These are phyloP conservation scores for Marasmarcha lunaedactyla DNA, from an alignment of 2,888 invertebrate species.

Conservation along the genomic window DNA sequence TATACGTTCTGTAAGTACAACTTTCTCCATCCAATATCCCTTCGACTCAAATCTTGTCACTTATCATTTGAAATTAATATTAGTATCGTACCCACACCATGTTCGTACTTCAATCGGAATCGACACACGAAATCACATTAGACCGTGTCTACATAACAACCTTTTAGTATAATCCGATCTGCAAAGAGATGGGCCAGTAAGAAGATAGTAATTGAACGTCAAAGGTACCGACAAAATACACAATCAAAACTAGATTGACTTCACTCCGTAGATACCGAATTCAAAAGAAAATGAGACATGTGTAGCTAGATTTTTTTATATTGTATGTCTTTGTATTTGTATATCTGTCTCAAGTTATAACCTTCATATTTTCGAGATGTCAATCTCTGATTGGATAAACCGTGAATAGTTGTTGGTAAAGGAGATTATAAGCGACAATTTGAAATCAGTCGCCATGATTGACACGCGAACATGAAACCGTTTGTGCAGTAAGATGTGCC, in stretches of 20 bases:
- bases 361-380: constrained; percentile 5
- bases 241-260: background rate
- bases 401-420: constrained; percentile 13
- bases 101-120: background rate
- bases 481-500: constrained; percentile 6
- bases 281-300: too few species aligned
- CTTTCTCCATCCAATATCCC: too few species aligned
- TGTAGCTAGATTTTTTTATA: too few species aligned
- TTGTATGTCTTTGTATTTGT: background rate
- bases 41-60: too few species aligned
- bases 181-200: constrained; percentile 37
- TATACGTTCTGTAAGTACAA: too few species aligned
- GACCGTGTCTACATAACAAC: constrained; percentile 51
- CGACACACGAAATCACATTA: constrained; percentile 16
- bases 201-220: constrained; percentile 56
- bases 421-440: constrained; percentile 38
- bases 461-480: constrained; percentile 16
- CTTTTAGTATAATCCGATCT: constrained; percentile 50
- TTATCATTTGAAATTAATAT: too few species aligned
- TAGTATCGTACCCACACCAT: too few species aligned
- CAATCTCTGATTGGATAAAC: constrained; percentile 24
- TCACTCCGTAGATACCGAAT: too few species aligned
- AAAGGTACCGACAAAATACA: constrained; percentile 33
- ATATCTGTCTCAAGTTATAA: background rate
- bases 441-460: constrained; percentile 26